Base-by-base conservation (phyloP, 2,888 invertebrate genomes). In the Iselma pallidipennis region DNA sequence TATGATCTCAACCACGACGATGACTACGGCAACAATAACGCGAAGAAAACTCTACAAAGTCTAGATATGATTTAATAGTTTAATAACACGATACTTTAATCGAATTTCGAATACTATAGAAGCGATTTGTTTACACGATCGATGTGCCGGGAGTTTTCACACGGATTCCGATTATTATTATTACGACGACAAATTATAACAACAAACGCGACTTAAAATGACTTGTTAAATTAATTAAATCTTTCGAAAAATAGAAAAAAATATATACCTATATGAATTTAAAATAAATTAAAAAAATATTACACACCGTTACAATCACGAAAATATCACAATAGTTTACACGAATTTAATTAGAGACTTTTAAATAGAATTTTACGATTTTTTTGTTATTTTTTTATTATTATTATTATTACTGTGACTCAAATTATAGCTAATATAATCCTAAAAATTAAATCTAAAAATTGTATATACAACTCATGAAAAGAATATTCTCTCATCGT, bases 321-420 rank as follows among this genome's bases (percentile, higher is more conserved):
- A 64, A 23, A 59, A 54, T 64, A 64, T 64, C 64, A 64, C 64
- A 64, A 45, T 49, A 26, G 56, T 64, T 62, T 58, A 29, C 42
- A 50, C 57, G 52, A 54, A 51, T 55, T 54, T 49, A 57, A 23
- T 50, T 19, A 12, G 7, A 25, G 7, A 10, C 49, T 59, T 49
- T 55, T 50, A 33, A 28, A 42, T 57, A 50, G n/a, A 19, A 29
- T 56, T 59, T 59, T 49, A 56, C 56, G 16, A 49, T 57, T 59
- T 56, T 57, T 54, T 55, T 59, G 49, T 48, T 42, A 31, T 45
- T 52, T 59, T 49, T 53, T 59, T 52, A 49, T 37, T 2, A 23
- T 45, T 62, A 19, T 52, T 52, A 53, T 49, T 14, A n/a, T 26
- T 57, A n/a, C n/a, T n/a, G n/a, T 55, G 5, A 23, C 4, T 49